Evolutionary conservation across 2,888 invertebrate genomes (phyloP), one percentile per base, ranked within the genome.

Genomic region (Oxytorus armatus): DNA sequence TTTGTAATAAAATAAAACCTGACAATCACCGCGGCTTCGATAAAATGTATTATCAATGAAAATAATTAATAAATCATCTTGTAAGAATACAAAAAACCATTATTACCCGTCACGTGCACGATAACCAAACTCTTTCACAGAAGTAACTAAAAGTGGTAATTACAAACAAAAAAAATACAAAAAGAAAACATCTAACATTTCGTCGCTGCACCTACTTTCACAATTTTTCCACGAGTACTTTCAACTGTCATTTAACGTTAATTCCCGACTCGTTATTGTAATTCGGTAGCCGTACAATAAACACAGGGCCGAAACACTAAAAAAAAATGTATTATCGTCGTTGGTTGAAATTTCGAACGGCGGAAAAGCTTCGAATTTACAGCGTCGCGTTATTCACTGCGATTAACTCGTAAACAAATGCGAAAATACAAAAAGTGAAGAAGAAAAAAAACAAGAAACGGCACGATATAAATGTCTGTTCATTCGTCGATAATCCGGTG

Each of bases 401-500:
- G 36, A 57, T 39, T 36, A 18, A 36, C 18, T 21, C 18, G 36
- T 3, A 11, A 18, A 57, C 8, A 36, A 36, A 3, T 16, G 8
- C 1, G 10, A 11, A 39, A 10, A 39, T 5, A 39, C 11, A 39
- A 39, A 39, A 10, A 3, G 1, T 5, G 11, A 39, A 39, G 10
- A 7, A 39, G 1, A 11, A 39, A 39, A 3, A 7, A 4, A 57
- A 57, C 16, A 25, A 53, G 10, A 57, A 36, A 1, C 39, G 16
- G 44, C 2, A 10, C 14, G 59, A 59, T 42, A 63, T 63, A 63
- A 63, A 63, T 63, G 47, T 29, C 36, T 21, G 21, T 8, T 68
- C 36, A 68, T 68, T 51, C 66, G 3, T 53, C 66, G 53, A 68
- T 53, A 39, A 53, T 51, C 14, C 16, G 29, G 29, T 4, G 55